These are phyloP conservation scores for Promerops cafer DNA, from an alignment of 2,113 vertebrate species.

Conservation along the genomic window DNA sequence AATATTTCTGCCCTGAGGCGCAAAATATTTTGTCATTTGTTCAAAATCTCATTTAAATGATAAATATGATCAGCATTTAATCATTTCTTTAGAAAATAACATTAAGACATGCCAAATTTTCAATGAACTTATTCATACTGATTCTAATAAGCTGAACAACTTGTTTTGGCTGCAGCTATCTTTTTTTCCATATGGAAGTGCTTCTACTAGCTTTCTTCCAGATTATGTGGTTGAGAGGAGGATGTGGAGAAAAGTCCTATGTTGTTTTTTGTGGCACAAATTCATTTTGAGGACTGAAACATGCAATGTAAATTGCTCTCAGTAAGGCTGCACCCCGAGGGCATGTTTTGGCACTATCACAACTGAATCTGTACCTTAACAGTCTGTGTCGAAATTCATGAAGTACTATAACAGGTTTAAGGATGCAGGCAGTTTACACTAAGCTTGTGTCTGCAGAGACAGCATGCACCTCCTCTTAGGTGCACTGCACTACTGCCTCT, in stretches of 20 bases:
- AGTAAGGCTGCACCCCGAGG: neutral
- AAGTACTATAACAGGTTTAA: slow-evolving; percentile 28
- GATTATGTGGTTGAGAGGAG: slow-evolving; percentile 70
- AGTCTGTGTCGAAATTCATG: neutral
- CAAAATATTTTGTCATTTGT: slow-evolving; percentile 67
- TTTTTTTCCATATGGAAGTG: slow-evolving; percentile 78
- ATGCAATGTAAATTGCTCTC: slow-evolving; percentile 33
- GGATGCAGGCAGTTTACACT: neutral
- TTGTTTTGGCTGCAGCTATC: slow-evolving; percentile 77
- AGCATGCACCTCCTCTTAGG: neutral
- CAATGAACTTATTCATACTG: slow-evolving; percentile 68
- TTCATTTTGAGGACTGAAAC: slow-evolving; percentile 54
- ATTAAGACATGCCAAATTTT: slow-evolving; percentile 67
- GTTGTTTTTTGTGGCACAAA: slow-evolving; percentile 57
- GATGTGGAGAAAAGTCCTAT: slow-evolving; percentile 56
- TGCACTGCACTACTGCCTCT: neutral
- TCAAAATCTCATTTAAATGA: slow-evolving; percentile 59
- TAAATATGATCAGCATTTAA: slow-evolving; percentile 60
- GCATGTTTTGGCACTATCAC: neutral
- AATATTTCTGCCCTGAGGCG: slow-evolving; percentile 51
- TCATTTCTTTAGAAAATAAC: slow-evolving; percentile 52
- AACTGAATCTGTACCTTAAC: neutral
- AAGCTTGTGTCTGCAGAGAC: neutral
- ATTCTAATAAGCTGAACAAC: slow-evolving; percentile 76
- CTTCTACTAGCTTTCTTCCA: slow-evolving; percentile 69